Evolutionary conservation across 1,140 invertebrate species (phyloP).

Genomic region (Calephelis virginiensis): DNA sequence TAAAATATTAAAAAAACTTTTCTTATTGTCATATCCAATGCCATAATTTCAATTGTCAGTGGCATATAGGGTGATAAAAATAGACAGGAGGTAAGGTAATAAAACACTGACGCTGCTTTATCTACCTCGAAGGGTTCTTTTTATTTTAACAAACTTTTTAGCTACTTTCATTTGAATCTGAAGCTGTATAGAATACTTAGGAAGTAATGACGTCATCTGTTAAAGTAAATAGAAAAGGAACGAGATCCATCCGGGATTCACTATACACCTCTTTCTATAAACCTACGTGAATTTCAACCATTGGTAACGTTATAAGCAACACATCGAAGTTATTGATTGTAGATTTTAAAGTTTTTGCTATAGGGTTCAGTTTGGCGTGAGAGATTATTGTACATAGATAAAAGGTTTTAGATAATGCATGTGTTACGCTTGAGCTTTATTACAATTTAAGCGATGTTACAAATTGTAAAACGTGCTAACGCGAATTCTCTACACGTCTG

Average conservation of each 20-base stretch:
- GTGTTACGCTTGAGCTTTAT: slow-evolving; percentile 66
- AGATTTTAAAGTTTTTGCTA: slow-evolving; percentile 1
- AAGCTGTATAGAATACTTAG: slow-evolving; percentile 53
- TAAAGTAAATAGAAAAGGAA: slow-evolving; percentile 72
- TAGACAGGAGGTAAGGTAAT: background rate
- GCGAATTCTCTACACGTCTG: slow-evolving; percentile 62
- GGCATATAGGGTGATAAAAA: slow-evolving; percentile 10
- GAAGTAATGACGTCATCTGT: slow-evolving; percentile 69
- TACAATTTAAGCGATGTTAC: slow-evolving; percentile 73
- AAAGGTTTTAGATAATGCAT: slow-evolving; percentile 38
- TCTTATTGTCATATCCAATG: background rate
- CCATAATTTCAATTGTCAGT: background rate
- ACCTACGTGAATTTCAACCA: slow-evolving; percentile 34
- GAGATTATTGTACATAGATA: slow-evolving; percentile 18
- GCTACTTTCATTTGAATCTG: slow-evolving; percentile 21
- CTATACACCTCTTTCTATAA: slow-evolving; percentile 68
- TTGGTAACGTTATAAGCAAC: background rate
- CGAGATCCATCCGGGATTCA: slow-evolving; percentile 64
- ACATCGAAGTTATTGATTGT: slow-evolving; percentile 6
- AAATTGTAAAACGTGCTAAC: slow-evolving; percentile 71
- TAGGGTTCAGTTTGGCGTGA: slow-evolving; percentile 24
- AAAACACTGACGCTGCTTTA: background rate
- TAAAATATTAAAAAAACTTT: background rate
- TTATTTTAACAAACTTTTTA: slow-evolving; percentile 11
- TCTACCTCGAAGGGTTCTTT: slow-evolving; percentile 8